Percentiles rank a stretch among this genome's conserved stretches.
Evolutionary conservation across 2,888 invertebrate species (phyloP).

Genomic region (Drosophila leonis): DNA sequence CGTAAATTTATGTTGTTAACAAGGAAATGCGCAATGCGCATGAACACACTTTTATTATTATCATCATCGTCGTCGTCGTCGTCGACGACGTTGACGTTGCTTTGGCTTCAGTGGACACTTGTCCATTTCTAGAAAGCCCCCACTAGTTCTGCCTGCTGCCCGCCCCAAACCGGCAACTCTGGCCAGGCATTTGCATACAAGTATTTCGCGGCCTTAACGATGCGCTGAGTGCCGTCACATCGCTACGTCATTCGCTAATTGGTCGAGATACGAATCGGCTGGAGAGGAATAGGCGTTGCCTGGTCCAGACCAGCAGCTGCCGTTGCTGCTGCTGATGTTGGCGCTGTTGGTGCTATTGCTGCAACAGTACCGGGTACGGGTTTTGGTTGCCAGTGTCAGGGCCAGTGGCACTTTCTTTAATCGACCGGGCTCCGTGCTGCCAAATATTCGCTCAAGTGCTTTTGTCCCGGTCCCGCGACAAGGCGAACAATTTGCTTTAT

Average conservation of each 20-base stretch:
- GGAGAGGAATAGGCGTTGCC: conserved; percentile 64
- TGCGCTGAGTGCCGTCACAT: conserved; percentile 59
- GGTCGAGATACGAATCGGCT: conserved; percentile 72
- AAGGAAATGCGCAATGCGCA: conserved; percentile 77
- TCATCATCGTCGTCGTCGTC: conserved; percentile 41
- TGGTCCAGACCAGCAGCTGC: conserved; percentile 24
- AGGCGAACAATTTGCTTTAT: conserved; percentile 56
- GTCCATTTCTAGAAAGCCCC: conserved; percentile 51
- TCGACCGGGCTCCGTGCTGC: conserved; percentile 27
- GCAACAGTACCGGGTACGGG: conserved; percentile 6
- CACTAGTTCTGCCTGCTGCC: not conserved
- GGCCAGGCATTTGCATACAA: conserved; percentile 69
- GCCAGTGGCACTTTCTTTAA: conserved; percentile 65
- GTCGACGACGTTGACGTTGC: conserved; percentile 41
- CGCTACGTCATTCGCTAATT: conserved; percentile 79
- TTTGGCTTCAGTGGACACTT: conserved; percentile 58
- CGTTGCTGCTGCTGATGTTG: not conserved
- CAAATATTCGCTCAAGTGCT: conserved; percentile 68
- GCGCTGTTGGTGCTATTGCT: conserved; percentile 2
- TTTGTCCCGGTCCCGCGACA: conserved; percentile 46
- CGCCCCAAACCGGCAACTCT: conserved; percentile 22
- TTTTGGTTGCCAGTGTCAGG: conserved; percentile 19
- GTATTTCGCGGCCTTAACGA: conserved; percentile 66
- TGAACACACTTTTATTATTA: conserved; percentile 80
- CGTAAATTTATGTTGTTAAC: conserved; percentile 81